Percentiles rank a stretch among this genome's conserved stretches.
Evolutionary conservation across 2,888 invertebrate species (phyloP).

Genomic region (Eristalinus aeneus): DNA sequence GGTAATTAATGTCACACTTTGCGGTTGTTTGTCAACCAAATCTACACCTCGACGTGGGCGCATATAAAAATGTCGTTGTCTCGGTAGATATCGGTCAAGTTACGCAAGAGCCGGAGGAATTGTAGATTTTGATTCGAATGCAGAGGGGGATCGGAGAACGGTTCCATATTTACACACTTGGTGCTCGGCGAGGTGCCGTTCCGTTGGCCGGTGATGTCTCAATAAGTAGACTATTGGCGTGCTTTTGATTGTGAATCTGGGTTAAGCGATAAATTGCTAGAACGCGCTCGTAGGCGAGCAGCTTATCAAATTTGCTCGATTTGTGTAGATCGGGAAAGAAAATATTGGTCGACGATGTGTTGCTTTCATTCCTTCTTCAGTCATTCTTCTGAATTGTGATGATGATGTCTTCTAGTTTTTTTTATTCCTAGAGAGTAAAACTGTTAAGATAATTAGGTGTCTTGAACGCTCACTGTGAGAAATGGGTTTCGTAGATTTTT

Average conservation of each 20-base stretch:
- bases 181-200: background rate
- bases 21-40: constrained; percentile 29
- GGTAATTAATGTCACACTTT: constrained; percentile 38
- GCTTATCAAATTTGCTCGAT: constrained; percentile 16
- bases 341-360: background rate
- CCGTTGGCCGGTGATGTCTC: background rate
- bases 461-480: too few species aligned
- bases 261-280: constrained; percentile 23
- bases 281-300: background rate
- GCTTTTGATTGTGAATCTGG: constrained; percentile 29
- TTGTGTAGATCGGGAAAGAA: background rate
- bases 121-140: background rate
- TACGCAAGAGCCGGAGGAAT: background rate
- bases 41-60: background rate
- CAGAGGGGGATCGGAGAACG: background rate
- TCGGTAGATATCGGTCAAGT: background rate
- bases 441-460: too few species aligned
- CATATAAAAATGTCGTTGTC: background rate
- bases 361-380: background rate
- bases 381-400: too few species aligned
- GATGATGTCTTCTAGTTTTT: too few species aligned
- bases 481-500: too few species aligned
- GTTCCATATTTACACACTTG: background rate
- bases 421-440: too few species aligned
- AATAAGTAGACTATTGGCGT: constrained; percentile 3